These are phyloP conservation scores for Oegoconia quadripuncta DNA, from an alignment of 2,888 invertebrate genomes.

Conservation along the genomic window DNA sequence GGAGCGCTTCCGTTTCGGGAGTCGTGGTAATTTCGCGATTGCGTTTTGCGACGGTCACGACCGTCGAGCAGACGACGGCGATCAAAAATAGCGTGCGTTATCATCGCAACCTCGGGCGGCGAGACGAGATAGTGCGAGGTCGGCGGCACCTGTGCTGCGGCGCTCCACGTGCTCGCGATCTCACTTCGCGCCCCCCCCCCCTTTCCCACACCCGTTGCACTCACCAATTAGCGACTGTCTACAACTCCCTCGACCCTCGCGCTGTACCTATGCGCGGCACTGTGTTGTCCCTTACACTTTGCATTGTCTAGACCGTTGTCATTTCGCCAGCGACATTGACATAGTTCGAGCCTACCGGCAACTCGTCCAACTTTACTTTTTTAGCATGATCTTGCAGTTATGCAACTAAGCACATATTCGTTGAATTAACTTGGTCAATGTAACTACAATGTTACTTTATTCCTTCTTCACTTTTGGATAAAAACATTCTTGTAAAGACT, in stretches of 20 bases:
- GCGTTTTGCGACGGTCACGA: slow-evolving; percentile 67
- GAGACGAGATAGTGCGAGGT: slow-evolving; percentile 75
- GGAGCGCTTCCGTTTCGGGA: slow-evolving; percentile 52
- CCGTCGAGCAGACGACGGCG: slow-evolving; percentile 51
- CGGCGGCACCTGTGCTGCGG: slow-evolving; percentile 67
- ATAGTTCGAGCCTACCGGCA: neutral
- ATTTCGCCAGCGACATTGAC: slow-evolving; percentile 8
- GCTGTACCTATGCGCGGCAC: too few relatives aligned
- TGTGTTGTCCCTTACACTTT: slow-evolving; percentile 17
- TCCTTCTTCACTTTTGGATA: too few relatives aligned
- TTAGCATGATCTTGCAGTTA: too few relatives aligned
- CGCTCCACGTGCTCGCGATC: slow-evolving; percentile 64
- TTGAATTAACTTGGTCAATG: too few relatives aligned
- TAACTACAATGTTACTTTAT: too few relatives aligned
- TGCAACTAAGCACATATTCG: too few relatives aligned
- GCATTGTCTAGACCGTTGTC: slow-evolving; percentile 20
- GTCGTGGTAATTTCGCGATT: slow-evolving; percentile 52
- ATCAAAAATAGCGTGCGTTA: slow-evolving; percentile 73
- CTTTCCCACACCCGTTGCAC: too few relatives aligned
- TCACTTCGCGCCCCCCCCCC: too few relatives aligned
- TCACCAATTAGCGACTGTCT: slow-evolving; percentile 35
- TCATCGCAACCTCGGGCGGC: slow-evolving; percentile 72
- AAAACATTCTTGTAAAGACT: too few relatives aligned
- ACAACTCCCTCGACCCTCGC: slow-evolving; percentile 12
- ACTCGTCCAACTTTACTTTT: too few relatives aligned